Evolutionary conservation across 2,113 vertebrate species (phyloP), one percentile per base, ranked within the genome.

Genomic region (Lepidothrix coronata): DNA sequence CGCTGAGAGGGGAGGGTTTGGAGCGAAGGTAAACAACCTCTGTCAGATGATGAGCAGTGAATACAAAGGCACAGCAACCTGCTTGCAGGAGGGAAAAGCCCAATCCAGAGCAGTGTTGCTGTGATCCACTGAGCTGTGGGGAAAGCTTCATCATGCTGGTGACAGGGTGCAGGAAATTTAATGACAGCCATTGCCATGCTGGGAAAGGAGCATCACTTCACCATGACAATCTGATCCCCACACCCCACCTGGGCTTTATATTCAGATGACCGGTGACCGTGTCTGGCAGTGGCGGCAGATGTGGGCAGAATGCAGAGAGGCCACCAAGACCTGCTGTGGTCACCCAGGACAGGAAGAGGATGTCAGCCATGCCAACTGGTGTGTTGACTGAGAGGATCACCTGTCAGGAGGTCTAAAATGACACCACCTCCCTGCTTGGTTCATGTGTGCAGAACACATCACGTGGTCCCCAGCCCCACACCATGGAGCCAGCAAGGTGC

Each of bases 381-480:
- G 27, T 15, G 19, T 23, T 44, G 55, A 21, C 48, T 10, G 37
- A 52, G 31, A 49, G 37, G n/a, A 54, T 21, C 15, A 6, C 23
- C 5, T 3, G 6, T 44, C 35, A 44, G 27, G 44, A 68, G 48
- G 35, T 75, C 16, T 58, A 23, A 48, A 80, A 51, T 31, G 37
- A 31, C 44, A 12, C 9, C 3, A 1, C 13, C 33, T 83, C 39
- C 61, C 48, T 6, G 2, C 70, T 23, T 2, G 11, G 54, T 59
- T 66, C 37, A 5, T 0, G 2, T 66, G 31, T 75, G 31, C 46
- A 65, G n/a, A 39, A 46, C 30, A 6, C 9, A 22, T 57, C 12
- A 6, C 0, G 1, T 0, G 0, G 28, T 44, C 6, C 55, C 37
- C 49, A 55, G 66, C 17, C 21, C n/a, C 39, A 3, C 11, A 17